Evolutionary conservation across 2,888 invertebrate species (phyloP).

Genomic region (Athalia rosae): DNA sequence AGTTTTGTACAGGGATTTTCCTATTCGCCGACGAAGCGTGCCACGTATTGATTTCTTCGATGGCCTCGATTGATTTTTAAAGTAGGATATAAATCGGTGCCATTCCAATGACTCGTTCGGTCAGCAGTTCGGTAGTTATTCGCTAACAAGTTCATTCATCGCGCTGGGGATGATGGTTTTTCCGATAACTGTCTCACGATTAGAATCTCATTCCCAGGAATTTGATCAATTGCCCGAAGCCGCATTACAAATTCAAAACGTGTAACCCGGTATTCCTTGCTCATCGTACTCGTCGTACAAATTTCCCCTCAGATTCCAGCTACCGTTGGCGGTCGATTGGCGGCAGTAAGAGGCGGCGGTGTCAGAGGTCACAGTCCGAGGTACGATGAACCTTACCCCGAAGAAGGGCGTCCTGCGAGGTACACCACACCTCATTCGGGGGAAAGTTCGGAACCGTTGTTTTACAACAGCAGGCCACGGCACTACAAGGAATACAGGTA

Average conservation of each 20-base stretch:
- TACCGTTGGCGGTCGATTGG: slow-evolving; percentile 60
- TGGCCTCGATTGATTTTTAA: too few relatives aligned
- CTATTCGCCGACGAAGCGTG: too few relatives aligned
- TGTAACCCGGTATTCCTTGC: too few relatives aligned
- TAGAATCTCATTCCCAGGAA: not conserved
- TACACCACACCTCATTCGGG: slow-evolving; percentile 68
- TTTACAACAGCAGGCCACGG: slow-evolving; percentile 91
- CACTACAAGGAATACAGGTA: slow-evolving; percentile 78
- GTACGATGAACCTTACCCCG: slow-evolving; percentile 68
- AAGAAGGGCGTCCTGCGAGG: slow-evolving; percentile 65
- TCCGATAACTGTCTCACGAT: not conserved
- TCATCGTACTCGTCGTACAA: not conserved
- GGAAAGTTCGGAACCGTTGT: slow-evolving; percentile 83
- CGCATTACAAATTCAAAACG: not conserved
- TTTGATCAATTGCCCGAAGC: not conserved
- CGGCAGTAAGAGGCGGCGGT: slow-evolving; percentile 66
- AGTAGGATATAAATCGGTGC: too few relatives aligned
- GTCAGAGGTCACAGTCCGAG: slow-evolving; percentile 72
- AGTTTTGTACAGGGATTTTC: too few relatives aligned
- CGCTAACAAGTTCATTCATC: slow-evolving; percentile 6
- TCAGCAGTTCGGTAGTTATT: slow-evolving; percentile 7
- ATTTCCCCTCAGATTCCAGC: slow-evolving; percentile 62
- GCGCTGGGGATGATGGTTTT: slow-evolving; percentile 1
- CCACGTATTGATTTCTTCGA: too few relatives aligned
- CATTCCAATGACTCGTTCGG: slow-evolving; percentile 29